Conservation (phyloP, 2,888 invertebrate genomes). For the Notodonta ziczac region DNA sequence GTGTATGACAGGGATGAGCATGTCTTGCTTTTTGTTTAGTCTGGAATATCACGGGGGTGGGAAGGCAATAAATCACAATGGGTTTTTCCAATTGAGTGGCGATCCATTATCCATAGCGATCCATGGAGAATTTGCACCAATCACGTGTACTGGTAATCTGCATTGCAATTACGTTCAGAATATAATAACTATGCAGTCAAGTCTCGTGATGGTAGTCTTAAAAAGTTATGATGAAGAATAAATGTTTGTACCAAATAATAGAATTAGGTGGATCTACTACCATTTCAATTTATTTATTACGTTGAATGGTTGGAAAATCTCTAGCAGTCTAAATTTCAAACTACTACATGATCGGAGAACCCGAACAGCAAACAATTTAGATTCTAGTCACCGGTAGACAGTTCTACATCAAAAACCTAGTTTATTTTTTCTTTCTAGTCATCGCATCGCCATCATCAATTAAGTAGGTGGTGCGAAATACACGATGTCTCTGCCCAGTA, state of each 20-base stretch:
- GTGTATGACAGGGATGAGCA: slow-evolving; percentile 16
- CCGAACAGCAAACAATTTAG: background rate
- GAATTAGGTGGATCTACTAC: no score
- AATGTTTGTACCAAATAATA: no score
- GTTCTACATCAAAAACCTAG: background rate
- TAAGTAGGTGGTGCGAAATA: slow-evolving; percentile 2
- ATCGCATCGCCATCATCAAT: background rate
- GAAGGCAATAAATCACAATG: background rate
- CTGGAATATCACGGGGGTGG: slow-evolving; percentile 5
- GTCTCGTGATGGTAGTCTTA: no score
- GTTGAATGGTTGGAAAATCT: no score
- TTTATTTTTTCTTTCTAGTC: background rate
- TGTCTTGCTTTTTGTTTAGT: slow-evolving; percentile 17
- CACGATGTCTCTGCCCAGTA: background rate
- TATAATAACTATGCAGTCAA: no score
- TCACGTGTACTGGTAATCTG: no score
- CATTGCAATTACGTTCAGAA: no score
- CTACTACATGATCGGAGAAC: background rate
- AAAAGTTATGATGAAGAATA: no score
- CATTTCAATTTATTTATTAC: no score
- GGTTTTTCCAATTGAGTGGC: background rate
- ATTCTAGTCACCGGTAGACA: background rate
- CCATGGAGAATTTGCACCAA: no score
- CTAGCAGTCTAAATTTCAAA: no score
- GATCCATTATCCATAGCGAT: no score